Conservation (phyloP, 2,113 vertebrate genomes). For the Phalacrocorax aristotelis region DNA sequence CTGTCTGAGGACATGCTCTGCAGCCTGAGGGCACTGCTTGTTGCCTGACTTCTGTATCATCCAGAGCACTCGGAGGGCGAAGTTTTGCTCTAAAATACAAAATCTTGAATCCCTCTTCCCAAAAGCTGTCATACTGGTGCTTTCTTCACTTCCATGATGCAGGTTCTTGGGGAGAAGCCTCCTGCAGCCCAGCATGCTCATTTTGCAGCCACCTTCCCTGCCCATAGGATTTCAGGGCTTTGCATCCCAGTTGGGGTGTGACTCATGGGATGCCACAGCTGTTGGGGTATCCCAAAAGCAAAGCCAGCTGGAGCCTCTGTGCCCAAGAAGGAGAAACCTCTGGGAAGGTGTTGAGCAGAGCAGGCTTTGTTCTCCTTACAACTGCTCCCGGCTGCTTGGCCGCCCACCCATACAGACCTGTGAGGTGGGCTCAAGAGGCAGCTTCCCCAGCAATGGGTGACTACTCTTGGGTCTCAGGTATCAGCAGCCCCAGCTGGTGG, state of each 20-base stretch:
- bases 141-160: neutral
- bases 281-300: neutral
- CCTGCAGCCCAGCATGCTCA: neutral
- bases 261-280: too few relatives aligned
- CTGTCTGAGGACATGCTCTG: neutral
- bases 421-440: neutral
- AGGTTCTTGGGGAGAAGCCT: neutral
- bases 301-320: neutral
- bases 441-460: accelerated
- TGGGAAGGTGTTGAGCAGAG: neutral
- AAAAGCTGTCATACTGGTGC: neutral
- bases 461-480: neutral
- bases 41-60: accelerated
- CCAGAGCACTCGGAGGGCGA: neutral
- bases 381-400: neutral
- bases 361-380: neutral
- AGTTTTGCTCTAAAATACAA: neutral
- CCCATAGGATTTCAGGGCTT: neutral
- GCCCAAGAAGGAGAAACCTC: accelerated
- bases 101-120: neutral
- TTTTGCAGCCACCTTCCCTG: neutral
- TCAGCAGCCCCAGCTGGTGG: neutral
- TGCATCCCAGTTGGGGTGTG: neutral
- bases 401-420: accelerated
- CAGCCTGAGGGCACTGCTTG: neutral